phyloP scores from a whole-genome alignment of 2,113 vertebrate genomes.

The Clarias magur region DNA sequence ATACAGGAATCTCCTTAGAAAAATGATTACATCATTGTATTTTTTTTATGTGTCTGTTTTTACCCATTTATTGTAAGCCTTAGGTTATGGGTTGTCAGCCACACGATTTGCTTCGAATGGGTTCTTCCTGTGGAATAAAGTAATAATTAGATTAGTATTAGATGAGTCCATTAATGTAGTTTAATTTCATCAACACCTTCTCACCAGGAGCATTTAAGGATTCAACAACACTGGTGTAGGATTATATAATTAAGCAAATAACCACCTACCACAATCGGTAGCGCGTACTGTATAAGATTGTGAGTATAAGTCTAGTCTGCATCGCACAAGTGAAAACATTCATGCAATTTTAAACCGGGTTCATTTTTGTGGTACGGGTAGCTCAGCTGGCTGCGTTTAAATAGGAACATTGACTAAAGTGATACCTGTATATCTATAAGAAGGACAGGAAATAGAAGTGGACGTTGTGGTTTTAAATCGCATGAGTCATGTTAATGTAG shows the following conservation, averaged over 20 bases:
- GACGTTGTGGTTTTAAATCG: not conserved
- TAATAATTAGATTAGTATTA: not conserved
- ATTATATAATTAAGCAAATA: not conserved
- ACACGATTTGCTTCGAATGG: not conserved
- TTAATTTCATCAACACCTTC: not conserved
- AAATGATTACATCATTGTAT: not conserved
- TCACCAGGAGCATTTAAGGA: not conserved
- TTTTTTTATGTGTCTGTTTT: not conserved
- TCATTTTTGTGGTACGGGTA: not conserved
- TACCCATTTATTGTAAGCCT: not conserved
- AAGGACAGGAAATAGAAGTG: not conserved
- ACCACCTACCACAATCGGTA: not conserved
- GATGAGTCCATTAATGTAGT: not conserved
- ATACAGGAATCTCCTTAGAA: not conserved
- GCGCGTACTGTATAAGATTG: not conserved
- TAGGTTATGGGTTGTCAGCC: not conserved
- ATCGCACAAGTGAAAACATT: not conserved
- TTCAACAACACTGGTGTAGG: not conserved
- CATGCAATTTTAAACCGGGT: not conserved
- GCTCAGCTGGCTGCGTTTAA: not conserved
- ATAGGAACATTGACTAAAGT: not conserved
- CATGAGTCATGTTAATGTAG: not conserved
- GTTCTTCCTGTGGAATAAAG: not conserved
- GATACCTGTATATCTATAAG: not conserved
- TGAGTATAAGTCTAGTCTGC: not conserved